phyloP scores from a whole-genome alignment of 1,140 invertebrate species.

The Oreohelix idahoensis region DNA sequence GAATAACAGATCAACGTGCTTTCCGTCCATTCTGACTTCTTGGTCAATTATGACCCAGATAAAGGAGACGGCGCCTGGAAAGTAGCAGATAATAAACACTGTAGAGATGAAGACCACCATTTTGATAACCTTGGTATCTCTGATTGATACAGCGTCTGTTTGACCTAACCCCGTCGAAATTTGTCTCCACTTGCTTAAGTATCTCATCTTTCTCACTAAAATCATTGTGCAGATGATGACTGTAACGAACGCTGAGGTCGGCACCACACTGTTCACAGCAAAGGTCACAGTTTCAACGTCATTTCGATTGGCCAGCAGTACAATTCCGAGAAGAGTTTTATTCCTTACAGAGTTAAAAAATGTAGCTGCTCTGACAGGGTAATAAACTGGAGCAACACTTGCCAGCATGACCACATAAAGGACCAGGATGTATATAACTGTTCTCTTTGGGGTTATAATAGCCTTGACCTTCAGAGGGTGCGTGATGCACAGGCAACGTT shows the following conservation, averaged over 20 bases:
- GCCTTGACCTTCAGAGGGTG: slow-evolving; percentile 26
- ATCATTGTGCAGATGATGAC: slow-evolving; percentile 5
- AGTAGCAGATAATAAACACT: slow-evolving; percentile 23
- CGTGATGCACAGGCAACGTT: slow-evolving; percentile 23
- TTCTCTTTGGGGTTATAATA: slow-evolving; percentile 13
- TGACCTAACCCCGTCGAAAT: neutral
- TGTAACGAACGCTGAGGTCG: neutral
- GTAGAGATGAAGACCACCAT: slow-evolving; percentile 23
- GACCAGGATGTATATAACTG: neutral
- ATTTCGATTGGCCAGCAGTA: neutral
- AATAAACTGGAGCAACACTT: slow-evolving; percentile 20
- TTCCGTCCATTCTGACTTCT: slow-evolving; percentile 11
- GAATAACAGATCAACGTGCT: neutral
- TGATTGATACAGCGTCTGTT: neutral
- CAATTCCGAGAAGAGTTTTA: neutral
- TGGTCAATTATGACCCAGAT: slow-evolving; percentile 14
- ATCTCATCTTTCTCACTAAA: neutral
- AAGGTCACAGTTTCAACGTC: slow-evolving; percentile 17
- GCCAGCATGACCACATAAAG: neutral
- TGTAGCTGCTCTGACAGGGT: neutral
- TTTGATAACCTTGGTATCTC: slow-evolving; percentile 19
- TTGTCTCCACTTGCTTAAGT: neutral
- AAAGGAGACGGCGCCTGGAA: slow-evolving; percentile 1
- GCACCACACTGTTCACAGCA: neutral
- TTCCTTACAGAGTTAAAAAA: neutral